Percentiles rank a stretch among this genome's conserved stretches.
Evolutionary conservation across 2,888 invertebrate genomes (phyloP).

Genomic region (Morpho helenor): DNA sequence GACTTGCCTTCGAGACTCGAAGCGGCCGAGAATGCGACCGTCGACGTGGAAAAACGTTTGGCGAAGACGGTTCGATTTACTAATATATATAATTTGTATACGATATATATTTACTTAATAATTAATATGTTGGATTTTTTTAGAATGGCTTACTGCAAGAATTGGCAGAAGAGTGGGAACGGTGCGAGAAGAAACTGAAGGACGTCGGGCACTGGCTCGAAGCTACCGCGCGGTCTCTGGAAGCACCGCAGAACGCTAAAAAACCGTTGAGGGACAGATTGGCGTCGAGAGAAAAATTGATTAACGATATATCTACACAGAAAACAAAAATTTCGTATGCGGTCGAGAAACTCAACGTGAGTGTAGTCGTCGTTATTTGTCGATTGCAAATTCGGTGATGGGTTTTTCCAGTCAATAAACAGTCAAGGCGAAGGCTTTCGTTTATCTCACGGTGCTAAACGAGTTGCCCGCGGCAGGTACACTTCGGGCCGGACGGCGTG

Average conservation of each 20-base stretch:
- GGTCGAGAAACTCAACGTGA: slow-evolving; percentile 93
- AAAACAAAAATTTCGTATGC: slow-evolving; percentile 93
- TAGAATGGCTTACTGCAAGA: slow-evolving; percentile 94
- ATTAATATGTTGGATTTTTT: slow-evolving; percentile 39
- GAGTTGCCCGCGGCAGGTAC: slow-evolving; percentile 79
- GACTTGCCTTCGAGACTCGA: slow-evolving; percentile 91
- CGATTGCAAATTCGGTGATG: too few relatives aligned
- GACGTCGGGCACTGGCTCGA: slow-evolving; percentile 94
- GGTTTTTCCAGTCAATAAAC: too few relatives aligned
- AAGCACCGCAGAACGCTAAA: slow-evolving; percentile 90
- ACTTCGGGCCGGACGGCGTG: slow-evolving; percentile 93
- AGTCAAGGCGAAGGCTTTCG: too few relatives aligned
- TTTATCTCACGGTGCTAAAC: background rate
- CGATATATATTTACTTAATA: background rate
- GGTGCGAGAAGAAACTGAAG: slow-evolving; percentile 95
- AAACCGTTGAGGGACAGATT: slow-evolving; percentile 93
- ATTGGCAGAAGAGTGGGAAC: slow-evolving; percentile 96
- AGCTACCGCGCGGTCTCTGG: slow-evolving; percentile 87
- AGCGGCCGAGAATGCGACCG: slow-evolving; percentile 91
- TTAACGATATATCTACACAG: slow-evolving; percentile 92
- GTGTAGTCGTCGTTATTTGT: slow-evolving; percentile 32
- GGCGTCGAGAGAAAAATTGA: slow-evolving; percentile 90
- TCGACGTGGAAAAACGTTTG: slow-evolving; percentile 90
- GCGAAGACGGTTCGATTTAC: slow-evolving; percentile 86
- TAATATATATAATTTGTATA: background rate